Base-by-base conservation (phyloP, 30 jellyfish, hydroid and myxozoan genomes). In the Aurelia coerulea region DNA sequence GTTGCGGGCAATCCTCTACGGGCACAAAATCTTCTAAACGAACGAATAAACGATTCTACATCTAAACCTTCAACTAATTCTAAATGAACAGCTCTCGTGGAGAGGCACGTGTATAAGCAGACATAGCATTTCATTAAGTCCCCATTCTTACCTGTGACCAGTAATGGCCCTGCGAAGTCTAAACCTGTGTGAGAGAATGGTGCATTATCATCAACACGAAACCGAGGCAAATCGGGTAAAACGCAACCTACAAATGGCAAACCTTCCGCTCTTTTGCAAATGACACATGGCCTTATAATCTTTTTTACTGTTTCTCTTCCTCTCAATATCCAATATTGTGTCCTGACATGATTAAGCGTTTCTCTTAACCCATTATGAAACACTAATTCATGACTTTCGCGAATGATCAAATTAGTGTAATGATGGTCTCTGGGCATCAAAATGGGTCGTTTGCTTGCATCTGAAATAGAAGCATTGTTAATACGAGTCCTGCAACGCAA, bases 271-370 rank as follows among this genome's bases (percentile, higher is more conserved):
- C 73, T 65, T 51, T 6, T 80, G 56, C 90, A 80, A 6, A 53
- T 46, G 12, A 76, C 79, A 76, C 87, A 76, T 19, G 52, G 56
- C 52, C 82, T n/a, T n/a, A 76, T 31, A 18, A 76, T n/a, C n/a
- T 9, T 51, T 68, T 76, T 76, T 16, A 76, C 87, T 23, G 11
- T 0, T 58, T 76, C 79, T 17, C 87, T 34, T 15, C 79, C 84
- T 17, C 84, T n/a, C 11, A 76, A 52, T 33, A 76, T 54, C 87
- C 87, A 76, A 23, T 37, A 37, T 37, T 37, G 46, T 37, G 4
- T 37, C 4, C 46, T 37, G 46, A 37, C 2, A 37, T 37, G 31
- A 41, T 33, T 59, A 23, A 76, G 82, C 34, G 87, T 76, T 19
- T 54, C 79, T 54, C 23, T 18, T 0, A 54, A n/a, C n/a, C n/a